These are phyloP conservation scores for Craniophora ligustri DNA, from an alignment of 2,888 invertebrate genomes.

Conservation along the genomic window DNA sequence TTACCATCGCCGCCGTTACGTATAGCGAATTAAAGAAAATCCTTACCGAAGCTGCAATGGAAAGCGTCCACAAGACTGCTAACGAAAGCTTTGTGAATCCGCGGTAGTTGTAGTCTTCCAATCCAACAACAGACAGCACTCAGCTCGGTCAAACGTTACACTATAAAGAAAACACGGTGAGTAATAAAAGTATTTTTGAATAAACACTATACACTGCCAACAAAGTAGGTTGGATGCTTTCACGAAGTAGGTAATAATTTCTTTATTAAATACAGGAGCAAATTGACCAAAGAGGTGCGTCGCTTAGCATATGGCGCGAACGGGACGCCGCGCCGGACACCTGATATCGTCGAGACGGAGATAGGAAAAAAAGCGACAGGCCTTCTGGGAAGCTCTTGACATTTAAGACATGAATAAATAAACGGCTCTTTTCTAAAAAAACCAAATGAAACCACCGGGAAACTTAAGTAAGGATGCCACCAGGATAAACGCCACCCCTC, in stretches of 20 bases:
- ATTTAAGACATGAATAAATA: slow-evolving; percentile 40
- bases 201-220: no score
- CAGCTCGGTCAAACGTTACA: slow-evolving; percentile 21
- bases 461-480: slow-evolving; percentile 32
- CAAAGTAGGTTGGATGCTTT: slow-evolving; percentile 6
- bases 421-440: slow-evolving; percentile 18
- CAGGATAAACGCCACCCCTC: slow-evolving; percentile 4
- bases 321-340: slow-evolving; percentile 38
- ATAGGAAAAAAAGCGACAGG: slow-evolving; percentile 13
- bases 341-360: slow-evolving; percentile 44
- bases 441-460: slow-evolving; percentile 5
- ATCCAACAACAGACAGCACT: slow-evolving; percentile 17
- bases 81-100: slow-evolving; percentile 10
- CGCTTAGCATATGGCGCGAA: slow-evolving; percentile 50
- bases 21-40: slow-evolving; percentile 32
- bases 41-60: slow-evolving; percentile 45
- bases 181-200: slow-evolving; percentile 21
- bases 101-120: slow-evolving; percentile 2
- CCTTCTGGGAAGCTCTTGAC: slow-evolving; percentile 31
- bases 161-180: slow-evolving; percentile 12
- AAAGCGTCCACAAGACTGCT: slow-evolving; percentile 27
- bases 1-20: slow-evolving; percentile 20
- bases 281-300: slow-evolving; percentile 22
- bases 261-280: slow-evolving; percentile 28
- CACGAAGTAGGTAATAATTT: slow-evolving; percentile 15